Evolutionary conservation across 2,888 invertebrate species (phyloP), one percentile per base, ranked within the genome.

Genomic region (Troides oblongomaculatus): DNA sequence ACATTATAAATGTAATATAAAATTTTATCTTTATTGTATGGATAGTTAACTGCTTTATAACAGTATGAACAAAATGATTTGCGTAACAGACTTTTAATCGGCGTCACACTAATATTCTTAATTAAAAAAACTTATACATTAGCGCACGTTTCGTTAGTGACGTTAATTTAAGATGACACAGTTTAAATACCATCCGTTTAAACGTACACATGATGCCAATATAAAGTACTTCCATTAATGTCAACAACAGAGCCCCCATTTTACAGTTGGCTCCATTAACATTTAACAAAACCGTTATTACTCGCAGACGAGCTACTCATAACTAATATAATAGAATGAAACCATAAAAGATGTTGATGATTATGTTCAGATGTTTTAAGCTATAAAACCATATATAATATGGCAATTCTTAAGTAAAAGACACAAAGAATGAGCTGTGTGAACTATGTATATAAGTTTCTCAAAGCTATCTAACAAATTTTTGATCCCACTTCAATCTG

Each of bases 131-230:
- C n/a, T 50, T 39, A 39, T 39, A 17, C 17, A 17, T 53, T 18
- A 5, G 5, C 4, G 14, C n/a, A 53, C 6, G n/a, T 53, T 53
- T 53, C n/a, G 23, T 23, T 8, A 50, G 30, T 46, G 43, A 62
- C 43, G 50, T 65, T 58, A 65, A 69, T 65, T 60, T 61, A 69
- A 62, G 65, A 50, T 25, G 43, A 56, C 60, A 61, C 61, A 65
- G 57, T 69, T 65, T n/a, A 65, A 69, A 64, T 69, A 50, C 64
- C 61, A 64, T 57, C 61, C 64, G 56, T 62, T 56, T 64, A 43
- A 60, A 56, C 60, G 64, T 61, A 69, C 56, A 69, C 56, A 61
- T 64, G 60, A 61, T 59, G 68, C 50, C 53, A 59, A 63, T 68
- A 63, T 50, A 68, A 68, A 21, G 58, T 68, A 59, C 59, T 50